These are phyloP conservation scores for Brachyptera putata DNA, from an alignment of 2,888 invertebrate genomes.

Conservation along the genomic window DNA sequence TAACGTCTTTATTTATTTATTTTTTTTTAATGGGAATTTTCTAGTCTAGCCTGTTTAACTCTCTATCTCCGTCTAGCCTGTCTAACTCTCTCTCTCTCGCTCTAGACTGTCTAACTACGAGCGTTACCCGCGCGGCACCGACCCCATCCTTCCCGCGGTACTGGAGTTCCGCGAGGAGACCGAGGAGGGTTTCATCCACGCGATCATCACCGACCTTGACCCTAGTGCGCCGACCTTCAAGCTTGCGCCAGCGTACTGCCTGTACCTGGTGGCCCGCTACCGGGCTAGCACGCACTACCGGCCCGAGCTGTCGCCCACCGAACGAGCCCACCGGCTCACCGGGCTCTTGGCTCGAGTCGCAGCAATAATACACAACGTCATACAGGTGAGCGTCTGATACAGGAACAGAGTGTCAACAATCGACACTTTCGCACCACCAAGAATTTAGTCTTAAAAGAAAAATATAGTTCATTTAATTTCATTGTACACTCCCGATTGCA, in stretches of 20 bases:
- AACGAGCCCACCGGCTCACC: constrained; percentile 86
- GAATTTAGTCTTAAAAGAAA: too few relatives aligned
- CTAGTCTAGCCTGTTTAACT: too few relatives aligned
- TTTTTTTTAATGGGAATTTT: too few relatives aligned
- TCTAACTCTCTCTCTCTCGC: too few relatives aligned
- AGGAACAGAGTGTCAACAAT: too few relatives aligned
- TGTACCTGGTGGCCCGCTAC: constrained; percentile 92
- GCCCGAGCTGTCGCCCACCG: constrained; percentile 86
- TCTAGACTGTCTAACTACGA: constrained; percentile 47
- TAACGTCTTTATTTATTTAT: too few relatives aligned
- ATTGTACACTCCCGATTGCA: too few relatives aligned
- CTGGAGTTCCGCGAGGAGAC: constrained; percentile 93
- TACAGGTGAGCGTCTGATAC: constrained; percentile 60
- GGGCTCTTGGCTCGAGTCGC: constrained; percentile 88
- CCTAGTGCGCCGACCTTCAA: constrained; percentile 89
- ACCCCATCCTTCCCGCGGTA: constrained; percentile 89
- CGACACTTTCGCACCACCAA: too few relatives aligned
- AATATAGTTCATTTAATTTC: too few relatives aligned
- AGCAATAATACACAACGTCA: constrained; percentile 76
- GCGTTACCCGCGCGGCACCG: constrained; percentile 61
- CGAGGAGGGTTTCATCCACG: constrained; percentile 86
- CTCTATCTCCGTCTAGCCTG: too few relatives aligned
- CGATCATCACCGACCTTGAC: constrained; percentile 83
- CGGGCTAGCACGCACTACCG: constrained; percentile 92
- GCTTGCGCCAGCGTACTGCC: constrained; percentile 92